Evolutionary conservation across 2,888 invertebrate genomes (phyloP), one percentile per base, ranked within the genome.

Genomic region (Netelia fuscicornis): DNA sequence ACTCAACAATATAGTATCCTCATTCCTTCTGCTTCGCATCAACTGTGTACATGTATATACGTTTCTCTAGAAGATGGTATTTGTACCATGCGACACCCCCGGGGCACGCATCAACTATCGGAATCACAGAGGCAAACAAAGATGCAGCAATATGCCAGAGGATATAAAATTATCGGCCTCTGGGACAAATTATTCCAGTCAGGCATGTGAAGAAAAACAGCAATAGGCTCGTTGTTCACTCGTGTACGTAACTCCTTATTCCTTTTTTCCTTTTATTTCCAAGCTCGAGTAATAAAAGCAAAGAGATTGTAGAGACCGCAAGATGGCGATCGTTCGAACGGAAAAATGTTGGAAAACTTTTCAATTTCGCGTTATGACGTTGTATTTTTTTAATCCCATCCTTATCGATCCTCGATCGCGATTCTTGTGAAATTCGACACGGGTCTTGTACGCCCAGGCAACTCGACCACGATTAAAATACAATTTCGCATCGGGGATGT

Each of bases 1-100:
- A 82, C 79, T 71, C 23, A n/a, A 71, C 71, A 79, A 70, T 78
- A 68, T 79, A 76, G 70, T 67, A 83, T 79, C 60, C 78, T 75
- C 74, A 72, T 84, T 82, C 65, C 42, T 72, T 68, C 20, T 74
- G 30, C 81, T 70, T 37, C 58, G 37, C 42, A 77, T 37, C 13
- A 30, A 58, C 25, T n/a, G 10, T 64, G 6, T 25, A 30, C 23
- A 48, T 58, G 23, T 37, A 13, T 54, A 52, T 62, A 60, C n/a
- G 6, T 37, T 37, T 37, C 37, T 37, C 37, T 13, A 48, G 48
- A 48, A 48, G 13, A 13, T 11, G 48, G 11, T 44, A 56, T 56
- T 56, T 56, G 42, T 72, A 56, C 74, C 70, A 84, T 65, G 68
- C 62, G 75, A 81, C 74, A 81, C 56, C 79, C 76, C 44, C 64